phyloP scores from a whole-genome alignment of 2,797 vertebrate species.

The Darevskia nairensis region DNA sequence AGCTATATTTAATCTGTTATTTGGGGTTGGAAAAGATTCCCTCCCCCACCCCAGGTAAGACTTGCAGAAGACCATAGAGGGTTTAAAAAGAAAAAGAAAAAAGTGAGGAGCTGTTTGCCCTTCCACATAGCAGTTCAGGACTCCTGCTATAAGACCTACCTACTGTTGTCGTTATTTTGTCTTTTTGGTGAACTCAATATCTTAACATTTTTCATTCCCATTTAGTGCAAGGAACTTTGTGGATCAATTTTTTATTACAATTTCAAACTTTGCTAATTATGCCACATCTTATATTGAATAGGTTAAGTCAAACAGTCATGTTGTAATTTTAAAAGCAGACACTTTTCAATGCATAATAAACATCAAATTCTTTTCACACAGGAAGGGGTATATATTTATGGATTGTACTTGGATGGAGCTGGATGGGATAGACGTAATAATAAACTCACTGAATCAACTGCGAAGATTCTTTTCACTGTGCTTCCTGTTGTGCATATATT shows the following conservation, averaged over 20 bases:
- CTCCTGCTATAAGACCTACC: neutral
- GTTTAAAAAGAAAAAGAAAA: too few relatives aligned
- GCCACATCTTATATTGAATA: neutral
- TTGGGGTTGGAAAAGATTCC: neutral
- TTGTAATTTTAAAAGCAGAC: constrained; percentile 31
- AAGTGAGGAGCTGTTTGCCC: neutral
- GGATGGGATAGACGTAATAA: constrained; percentile 83
- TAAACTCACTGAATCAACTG: constrained; percentile 80
- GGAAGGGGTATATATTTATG: constrained; percentile 87
- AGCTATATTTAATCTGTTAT: neutral
- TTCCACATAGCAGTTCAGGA: neutral
- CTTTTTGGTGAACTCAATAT: constrained; percentile 9
- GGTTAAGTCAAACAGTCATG: constrained; percentile 9
- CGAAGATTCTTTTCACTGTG: constrained; percentile 84
- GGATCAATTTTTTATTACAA: constrained; percentile 2
- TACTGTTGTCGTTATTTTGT: neutral
- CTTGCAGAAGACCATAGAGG: neutral
- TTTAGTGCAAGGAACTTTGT: constrained; percentile 34
- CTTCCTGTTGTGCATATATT: constrained; percentile 85
- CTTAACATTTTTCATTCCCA: constrained; percentile 27
- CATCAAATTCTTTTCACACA: constrained; percentile 64
- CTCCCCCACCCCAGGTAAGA: neutral
- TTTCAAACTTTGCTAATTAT: constrained; percentile 11
- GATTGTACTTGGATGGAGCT: constrained; percentile 86
- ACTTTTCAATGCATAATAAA: constrained; percentile 16